These are phyloP conservation scores for Trichogramma evanescens DNA, from an alignment of 2,888 invertebrate genomes.

Conservation along the genomic window DNA sequence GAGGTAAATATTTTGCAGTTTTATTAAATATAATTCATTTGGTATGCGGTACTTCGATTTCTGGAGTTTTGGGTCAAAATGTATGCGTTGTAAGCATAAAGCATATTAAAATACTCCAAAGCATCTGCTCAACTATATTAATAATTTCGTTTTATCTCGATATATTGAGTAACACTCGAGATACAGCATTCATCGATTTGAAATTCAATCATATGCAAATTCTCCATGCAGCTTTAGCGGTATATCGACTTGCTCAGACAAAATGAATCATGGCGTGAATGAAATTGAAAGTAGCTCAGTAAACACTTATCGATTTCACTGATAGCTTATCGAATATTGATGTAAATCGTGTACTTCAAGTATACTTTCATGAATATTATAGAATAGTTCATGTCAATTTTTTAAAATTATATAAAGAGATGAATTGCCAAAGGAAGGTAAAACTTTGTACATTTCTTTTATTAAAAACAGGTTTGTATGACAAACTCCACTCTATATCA, in stretches of 20 bases:
- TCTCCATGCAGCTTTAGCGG: constrained; percentile 16
- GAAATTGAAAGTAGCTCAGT: constrained; percentile 36
- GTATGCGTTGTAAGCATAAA: constrained; percentile 22
- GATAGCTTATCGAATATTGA: constrained; percentile 42
- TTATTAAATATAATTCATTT: not conserved
- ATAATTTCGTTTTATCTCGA: constrained; percentile 36
- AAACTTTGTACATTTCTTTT: no score
- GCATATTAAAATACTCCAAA: constrained; percentile 30
- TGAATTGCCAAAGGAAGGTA: no score
- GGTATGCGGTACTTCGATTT: constrained; percentile 10
- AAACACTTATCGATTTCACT: constrained; percentile 42
- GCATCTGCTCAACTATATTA: constrained; percentile 31
- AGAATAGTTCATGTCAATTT: no score
- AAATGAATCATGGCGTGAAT: constrained; percentile 34
- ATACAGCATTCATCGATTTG: constrained; percentile 35
- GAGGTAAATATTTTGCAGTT: not conserved
- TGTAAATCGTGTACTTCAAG: constrained; percentile 8
- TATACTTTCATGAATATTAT: no score
- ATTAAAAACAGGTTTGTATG: no score
- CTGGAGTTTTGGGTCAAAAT: constrained; percentile 32
- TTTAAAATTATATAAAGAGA: no score
- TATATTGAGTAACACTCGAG: constrained; percentile 32
- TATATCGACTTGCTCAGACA: constrained; percentile 24
- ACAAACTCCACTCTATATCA: no score
- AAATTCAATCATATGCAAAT: constrained; percentile 47